Base-by-base conservation (phyloP, 2,797 vertebrate species). In the Buphagus erythrorhynchus region DNA sequence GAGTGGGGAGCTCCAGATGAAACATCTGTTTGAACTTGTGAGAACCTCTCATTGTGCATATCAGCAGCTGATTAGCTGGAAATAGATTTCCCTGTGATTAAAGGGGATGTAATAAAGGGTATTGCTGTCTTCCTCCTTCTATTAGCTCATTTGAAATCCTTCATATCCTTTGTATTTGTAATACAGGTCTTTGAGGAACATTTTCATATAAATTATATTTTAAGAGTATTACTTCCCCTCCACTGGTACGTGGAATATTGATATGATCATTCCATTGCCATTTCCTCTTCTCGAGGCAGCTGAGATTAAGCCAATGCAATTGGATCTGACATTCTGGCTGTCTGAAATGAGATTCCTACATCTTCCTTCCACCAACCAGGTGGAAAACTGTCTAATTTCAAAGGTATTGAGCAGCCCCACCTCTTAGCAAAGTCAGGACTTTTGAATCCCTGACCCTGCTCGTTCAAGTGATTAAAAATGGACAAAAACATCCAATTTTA, bases 141-240 rank as follows among this genome's bases (percentile, higher is more conserved):
- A 45, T 73, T 61, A 93, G 22, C 78, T 91, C 75, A 17, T 67
- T 77, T 88, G 38, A 86, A 51, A 81, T 14, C 88, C 48, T 61
- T 81, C 80, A 90, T 38, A 49, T 82, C 86, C 74, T 85, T 91
- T 71, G 55, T 87, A 87, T 77, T 88, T 86, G 72, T 42, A 85
- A 89, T 10, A 31, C 14, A n/a, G 0, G 8, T 31, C 82, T 93
- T 43, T 20, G 24, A 91, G 68, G 79, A 82, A 74, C 57, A 57
- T 85, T 85, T 95, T 89, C n/a, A 71, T 52, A 72, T 76, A 87
- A 95, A 91, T 93, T 49, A 36, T 86, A 16, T 74, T 95, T 79
- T 65, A 3, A 86, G 93, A 74, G 75, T 80, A 72, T 74, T 74
- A 86, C 84, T 96, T 96, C 91, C 78, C 35, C 75, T 83, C 68